Conservation (phyloP, 2,113 vertebrate genomes). For the Vombatus ursinus region DNA sequence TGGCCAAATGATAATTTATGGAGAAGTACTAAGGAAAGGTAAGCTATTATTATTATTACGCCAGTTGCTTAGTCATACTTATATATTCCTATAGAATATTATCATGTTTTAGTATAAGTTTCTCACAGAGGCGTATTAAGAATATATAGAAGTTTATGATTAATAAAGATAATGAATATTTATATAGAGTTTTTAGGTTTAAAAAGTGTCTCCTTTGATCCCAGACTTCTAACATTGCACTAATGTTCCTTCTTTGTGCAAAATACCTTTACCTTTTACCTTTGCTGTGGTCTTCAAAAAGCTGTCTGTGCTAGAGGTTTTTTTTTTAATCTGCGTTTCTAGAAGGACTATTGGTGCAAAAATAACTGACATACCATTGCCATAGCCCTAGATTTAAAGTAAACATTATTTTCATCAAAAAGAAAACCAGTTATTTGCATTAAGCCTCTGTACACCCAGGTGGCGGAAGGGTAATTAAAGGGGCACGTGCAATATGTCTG, state of each 20-base stretch:
- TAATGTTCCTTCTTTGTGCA: neutral
- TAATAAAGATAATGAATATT: neutral
- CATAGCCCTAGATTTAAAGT: slow-evolving; percentile 45
- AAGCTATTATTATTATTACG: neutral
- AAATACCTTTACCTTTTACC: too few species aligned
- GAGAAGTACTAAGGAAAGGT: neutral
- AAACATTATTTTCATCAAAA: slow-evolving; percentile 61
- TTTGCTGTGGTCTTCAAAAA: slow-evolving; percentile 15
- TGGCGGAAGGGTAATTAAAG: slow-evolving; percentile 47
- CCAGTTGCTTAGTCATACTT: neutral
- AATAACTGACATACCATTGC: slow-evolving; percentile 28
- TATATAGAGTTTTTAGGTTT: neutral
- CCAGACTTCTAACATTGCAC: neutral
- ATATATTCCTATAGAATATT: neutral
- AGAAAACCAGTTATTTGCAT: slow-evolving; percentile 59
- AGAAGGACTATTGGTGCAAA: slow-evolving; percentile 44
- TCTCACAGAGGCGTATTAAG: neutral
- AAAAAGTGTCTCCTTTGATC: neutral
- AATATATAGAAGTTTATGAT: neutral
- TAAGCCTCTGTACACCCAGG: slow-evolving; percentile 36
- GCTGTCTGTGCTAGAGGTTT: slow-evolving; percentile 17
- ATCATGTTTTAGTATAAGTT: neutral
- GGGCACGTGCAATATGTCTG: neutral
- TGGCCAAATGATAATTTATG: neutral
- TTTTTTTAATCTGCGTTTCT: slow-evolving; percentile 40